A percentile compares a stretch with the other conserved stretches of the same genome.
These are phyloP conservation scores for Phania funesta DNA, from an alignment of 2,888 invertebrate species.

Conservation along the genomic window DNA sequence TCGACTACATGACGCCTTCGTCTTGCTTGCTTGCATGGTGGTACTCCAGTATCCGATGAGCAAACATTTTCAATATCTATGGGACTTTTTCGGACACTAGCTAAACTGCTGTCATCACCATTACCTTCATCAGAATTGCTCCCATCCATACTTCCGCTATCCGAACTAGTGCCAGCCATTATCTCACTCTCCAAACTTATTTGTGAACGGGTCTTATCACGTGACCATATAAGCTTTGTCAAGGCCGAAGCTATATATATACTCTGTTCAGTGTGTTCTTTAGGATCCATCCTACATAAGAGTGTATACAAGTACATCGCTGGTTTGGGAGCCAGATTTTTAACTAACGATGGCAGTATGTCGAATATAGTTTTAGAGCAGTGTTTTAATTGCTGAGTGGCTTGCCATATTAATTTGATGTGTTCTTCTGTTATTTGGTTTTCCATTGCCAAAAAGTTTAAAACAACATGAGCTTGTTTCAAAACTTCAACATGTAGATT, in stretches of 20 bases:
- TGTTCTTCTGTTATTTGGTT: constrained; percentile 94
- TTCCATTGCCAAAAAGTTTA: constrained; percentile 96
- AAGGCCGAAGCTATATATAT: constrained; percentile 93
- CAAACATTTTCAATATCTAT: constrained; percentile 81
- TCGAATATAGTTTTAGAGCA: constrained; percentile 97
- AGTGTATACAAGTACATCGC: constrained; percentile 93
- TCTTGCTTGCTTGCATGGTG: constrained; percentile 81
- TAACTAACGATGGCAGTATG: constrained; percentile 92
- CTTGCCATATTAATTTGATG: constrained; percentile 96
- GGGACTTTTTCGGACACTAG: constrained; percentile 81
- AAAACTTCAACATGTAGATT: constrained; percentile 97
- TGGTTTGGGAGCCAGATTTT: constrained; percentile 92
- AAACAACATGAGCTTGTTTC: constrained; percentile 95
- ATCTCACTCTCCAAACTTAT: constrained; percentile 78
- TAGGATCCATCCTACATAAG: constrained; percentile 92
- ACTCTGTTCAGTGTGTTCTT: constrained; percentile 96
- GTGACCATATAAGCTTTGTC: constrained; percentile 95
- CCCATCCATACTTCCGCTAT: constrained; percentile 90
- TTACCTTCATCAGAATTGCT: constrained; percentile 88
- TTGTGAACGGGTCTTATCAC: constrained; percentile 82
- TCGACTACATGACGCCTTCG: constrained; percentile 78
- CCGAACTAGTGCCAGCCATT: constrained; percentile 84
- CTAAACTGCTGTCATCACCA: constrained; percentile 83
- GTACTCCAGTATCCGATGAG: constrained; percentile 81
- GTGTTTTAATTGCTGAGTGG: constrained; percentile 96